Base-by-base conservation (phyloP, 2,113 vertebrate species). In the Cebus imitator region DNA sequence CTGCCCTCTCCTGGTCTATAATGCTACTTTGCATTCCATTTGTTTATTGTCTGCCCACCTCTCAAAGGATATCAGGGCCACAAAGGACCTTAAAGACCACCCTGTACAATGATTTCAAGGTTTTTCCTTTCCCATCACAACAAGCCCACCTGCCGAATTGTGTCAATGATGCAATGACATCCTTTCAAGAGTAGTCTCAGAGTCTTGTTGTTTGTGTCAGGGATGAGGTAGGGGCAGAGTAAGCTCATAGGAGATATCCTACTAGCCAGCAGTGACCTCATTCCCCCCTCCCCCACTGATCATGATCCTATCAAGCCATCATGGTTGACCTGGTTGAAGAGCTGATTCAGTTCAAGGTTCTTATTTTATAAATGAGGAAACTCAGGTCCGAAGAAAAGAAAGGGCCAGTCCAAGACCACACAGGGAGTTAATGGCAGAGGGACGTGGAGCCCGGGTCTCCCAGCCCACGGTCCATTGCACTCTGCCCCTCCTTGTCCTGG, bases 321-420 rank as follows among this genome's bases (percentile, higher is more conserved):
- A 0, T 27, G 25, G 13, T 40, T 84, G 73, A 83, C 27, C 6
- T 8, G 76, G 48, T 23, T 79, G n/a, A 78, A 68, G 2, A 76
- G 32, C 58, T 73, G 58, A 16, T 61, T 45, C 25, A 7, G 68
- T 52, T 73, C 37, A 48, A 73, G 57, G 40, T 10, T 82, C 75
- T 91, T 30, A 37, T 43, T 58, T 82, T 45, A 58, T 70, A 75
- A 50, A 86, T 37, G 48, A 90, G 87, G 86, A 93, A 70, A 76
- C 87, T 9, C n/a, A 90, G 85, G 37, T 30, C 30, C 40, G 1
- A 58, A 37, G 61, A 87, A 50, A 70, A 87, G 52, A 72, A 81
- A 78, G 66, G 83, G 5, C 57, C 57, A 80, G 68, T 10, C 23
- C 73, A 70, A 55, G n/a, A 30, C 57, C 58, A 48, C 52, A n/a